Base-by-base conservation (phyloP, 2,797 vertebrate genomes). In the Dermochelys coriacea region DNA sequence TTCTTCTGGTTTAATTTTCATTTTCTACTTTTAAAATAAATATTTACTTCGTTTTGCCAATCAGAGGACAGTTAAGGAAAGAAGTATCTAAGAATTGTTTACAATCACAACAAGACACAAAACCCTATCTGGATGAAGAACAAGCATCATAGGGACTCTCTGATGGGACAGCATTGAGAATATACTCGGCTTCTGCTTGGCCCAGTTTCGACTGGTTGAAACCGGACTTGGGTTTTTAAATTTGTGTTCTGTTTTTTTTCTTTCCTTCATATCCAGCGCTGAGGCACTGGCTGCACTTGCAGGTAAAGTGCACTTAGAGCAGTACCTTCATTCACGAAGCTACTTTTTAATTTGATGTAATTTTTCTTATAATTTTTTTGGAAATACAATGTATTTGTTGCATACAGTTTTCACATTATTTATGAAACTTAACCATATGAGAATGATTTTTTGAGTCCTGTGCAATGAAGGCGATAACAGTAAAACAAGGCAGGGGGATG, bases 41-140 rank as follows among this genome's bases (percentile, higher is more conserved):
- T 95, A 97, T 96, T 97, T 98, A 98, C 98, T 98, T 98, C 96
- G 96, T 98, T 98, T 98, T 98, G 97, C 98, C 98, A 98, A 98
- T 97, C 98, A 98, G 98, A 98, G 98, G 98, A 97, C 96, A 98
- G 97, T 98, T 98, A 98, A 98, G 98, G 97, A 98, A 98, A 98
- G 98, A 97, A 97, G 86, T 96, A 96, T 97, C 97, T 94, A 97
- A 88, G 98, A 99, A 99, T 99, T 99, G 99, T 99, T 99, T 99
- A 99, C 99, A 99, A 98, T 98, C 97, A 98, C 98, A 97, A 97
- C 98, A 98, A 99, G 99, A 99, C 97, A 96, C 93, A 95, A 97
- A 97, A 95, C 97, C 93, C 96, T 96, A 85, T 98, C 97, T 94
- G 93, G 97, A 98, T 97, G 97, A 98, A 90, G 97, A 98, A 96